A percentile compares a stretch with the other conserved stretches of the same genome.
phyloP scores from a whole-genome alignment of 2,797 vertebrate genomes.

The Sebastes matsubarae region DNA sequence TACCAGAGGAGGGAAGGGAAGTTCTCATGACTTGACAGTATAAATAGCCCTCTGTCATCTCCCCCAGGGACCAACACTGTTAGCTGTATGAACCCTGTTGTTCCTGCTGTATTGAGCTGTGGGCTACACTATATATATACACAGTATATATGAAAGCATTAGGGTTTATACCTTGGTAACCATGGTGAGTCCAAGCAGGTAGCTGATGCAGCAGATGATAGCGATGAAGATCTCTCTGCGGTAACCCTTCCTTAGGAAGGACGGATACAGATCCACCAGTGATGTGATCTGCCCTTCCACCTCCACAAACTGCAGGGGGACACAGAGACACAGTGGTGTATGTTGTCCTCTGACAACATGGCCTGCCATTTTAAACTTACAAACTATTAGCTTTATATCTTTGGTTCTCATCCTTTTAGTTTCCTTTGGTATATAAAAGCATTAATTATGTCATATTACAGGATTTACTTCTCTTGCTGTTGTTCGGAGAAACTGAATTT shows the following conservation, averaged over 20 bases:
- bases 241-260: conserved; percentile 99
- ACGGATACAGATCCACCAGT: conserved; percentile 99
- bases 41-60: conserved; percentile 52
- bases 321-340: not conserved
- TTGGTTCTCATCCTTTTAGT: not conserved
- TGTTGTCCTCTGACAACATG: not conserved
- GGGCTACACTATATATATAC: not conserved
- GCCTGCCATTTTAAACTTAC: not conserved
- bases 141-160: no score
- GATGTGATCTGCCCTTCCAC: conserved; percentile 99
- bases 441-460: not conserved
- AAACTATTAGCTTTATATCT: not conserved
- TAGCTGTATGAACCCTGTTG: conserved; percentile 34
- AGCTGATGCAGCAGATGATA: conserved; percentile 96
- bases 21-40: conserved; percentile 71
- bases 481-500: not conserved
- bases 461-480: not conserved
- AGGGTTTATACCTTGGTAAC: conserved; percentile 89
- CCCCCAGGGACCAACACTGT: conserved; percentile 39
- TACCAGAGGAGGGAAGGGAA: conserved; percentile 33
- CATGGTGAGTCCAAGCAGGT: conserved; percentile 98
- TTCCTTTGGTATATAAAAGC: not conserved
- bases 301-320: conserved; percentile 92
- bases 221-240: conserved; percentile 99
- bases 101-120: not conserved